A percentile compares a stretch with the other conserved stretches of the same genome.
Evolutionary conservation across 2,113 vertebrate genomes (phyloP).

Genomic region (Saccopteryx leptura): DNA sequence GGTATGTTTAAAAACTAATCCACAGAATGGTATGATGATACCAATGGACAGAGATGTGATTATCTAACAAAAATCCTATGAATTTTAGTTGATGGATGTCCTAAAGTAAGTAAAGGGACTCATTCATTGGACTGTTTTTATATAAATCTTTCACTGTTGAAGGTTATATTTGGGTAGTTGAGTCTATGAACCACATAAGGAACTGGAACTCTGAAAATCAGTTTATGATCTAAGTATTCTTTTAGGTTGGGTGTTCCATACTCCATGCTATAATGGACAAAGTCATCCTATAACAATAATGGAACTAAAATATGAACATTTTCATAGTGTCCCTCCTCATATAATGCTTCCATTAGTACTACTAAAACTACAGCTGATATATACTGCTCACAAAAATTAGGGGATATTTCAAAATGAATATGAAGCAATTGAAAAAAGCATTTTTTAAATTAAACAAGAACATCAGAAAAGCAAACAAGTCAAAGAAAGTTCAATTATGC

Average conservation of each 20-base stretch:
- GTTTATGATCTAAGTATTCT: constrained; percentile 13
- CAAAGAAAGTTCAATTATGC: no score
- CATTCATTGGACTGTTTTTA: neutral
- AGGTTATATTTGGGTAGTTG: constrained; percentile 19
- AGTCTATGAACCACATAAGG: constrained; percentile 2
- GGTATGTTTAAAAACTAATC: constrained; percentile 12
- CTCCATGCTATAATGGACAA: neutral
- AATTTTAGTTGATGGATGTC: neutral
- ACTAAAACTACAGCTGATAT: neutral
- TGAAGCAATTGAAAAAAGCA: no score
- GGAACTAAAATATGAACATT: neutral
- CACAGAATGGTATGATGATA: neutral
- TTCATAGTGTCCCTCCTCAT: neutral
- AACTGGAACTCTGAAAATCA: constrained; percentile 54
- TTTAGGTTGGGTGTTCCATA: neutral
- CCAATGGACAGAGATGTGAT: neutral
- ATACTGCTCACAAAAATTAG: no score
- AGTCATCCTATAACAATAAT: neutral
- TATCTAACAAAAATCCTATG: constrained; percentile 4
- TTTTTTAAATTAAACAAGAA: no score
- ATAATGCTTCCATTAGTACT: neutral
- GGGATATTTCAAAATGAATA: no score
- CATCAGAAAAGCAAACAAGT: no score
- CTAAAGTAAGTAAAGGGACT: constrained; percentile 47
- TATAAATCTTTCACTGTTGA: neutral